Conservation (phyloP, 2,888 invertebrate genomes). For the Calephelis perditalis region DNA sequence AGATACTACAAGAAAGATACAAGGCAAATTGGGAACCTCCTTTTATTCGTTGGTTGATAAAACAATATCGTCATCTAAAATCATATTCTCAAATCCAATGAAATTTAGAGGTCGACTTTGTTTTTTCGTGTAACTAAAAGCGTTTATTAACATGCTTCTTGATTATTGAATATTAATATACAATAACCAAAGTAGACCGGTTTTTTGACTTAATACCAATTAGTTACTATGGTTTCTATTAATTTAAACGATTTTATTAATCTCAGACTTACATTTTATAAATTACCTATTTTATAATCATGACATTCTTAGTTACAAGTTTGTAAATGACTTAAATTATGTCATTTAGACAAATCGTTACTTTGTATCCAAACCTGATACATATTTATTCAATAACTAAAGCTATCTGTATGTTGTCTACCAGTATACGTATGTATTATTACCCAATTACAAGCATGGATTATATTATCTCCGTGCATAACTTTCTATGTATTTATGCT, state of each 20-base stretch:
- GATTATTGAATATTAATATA: slow-evolving; percentile 11
- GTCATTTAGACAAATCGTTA: no score
- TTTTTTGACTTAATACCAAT: slow-evolving; percentile 10
- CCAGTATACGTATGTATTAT: no score
- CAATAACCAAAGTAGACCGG: slow-evolving; percentile 16
- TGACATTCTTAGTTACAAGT: neutral
- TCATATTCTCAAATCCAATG: neutral
- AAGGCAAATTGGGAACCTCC: no score
- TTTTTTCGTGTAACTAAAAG: slow-evolving; percentile 3
- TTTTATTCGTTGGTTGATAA: neutral
- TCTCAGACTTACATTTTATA: neutral
- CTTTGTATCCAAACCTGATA: no score
- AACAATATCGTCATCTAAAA: neutral
- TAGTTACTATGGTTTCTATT: slow-evolving; percentile 13
- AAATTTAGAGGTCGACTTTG: slow-evolving; percentile 5
- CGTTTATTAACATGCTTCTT: slow-evolving; percentile 12
- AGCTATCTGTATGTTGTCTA: no score
- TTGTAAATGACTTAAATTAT: neutral
- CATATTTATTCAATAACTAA: no score
- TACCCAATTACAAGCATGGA: no score
- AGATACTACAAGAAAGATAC: no score
- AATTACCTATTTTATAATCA: neutral
- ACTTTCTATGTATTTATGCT: no score
- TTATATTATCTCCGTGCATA: no score
- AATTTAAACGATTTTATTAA: slow-evolving; percentile 14